Percentiles rank a stretch among this genome's conserved stretches.
phyloP scores from a whole-genome alignment of 2,888 invertebrate genomes.

The Drosophila neotestacea region DNA sequence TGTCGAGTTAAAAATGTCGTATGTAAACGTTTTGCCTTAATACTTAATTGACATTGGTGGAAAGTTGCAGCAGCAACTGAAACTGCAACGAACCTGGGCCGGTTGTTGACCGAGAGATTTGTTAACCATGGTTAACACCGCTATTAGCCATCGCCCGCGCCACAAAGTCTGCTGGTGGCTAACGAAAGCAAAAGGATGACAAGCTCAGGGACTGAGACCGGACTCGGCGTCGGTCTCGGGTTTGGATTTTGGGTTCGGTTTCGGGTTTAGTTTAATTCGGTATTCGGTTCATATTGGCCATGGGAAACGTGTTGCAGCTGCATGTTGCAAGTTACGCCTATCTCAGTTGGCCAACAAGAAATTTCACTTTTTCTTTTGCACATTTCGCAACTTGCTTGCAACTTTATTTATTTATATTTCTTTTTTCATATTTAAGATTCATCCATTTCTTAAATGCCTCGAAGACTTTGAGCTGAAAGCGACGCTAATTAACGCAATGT shows the following conservation, averaged over 20 bases:
- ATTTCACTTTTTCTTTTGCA: conserved; percentile 71
- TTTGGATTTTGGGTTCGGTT: background rate
- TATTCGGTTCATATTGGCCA: background rate
- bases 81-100: conserved; percentile 39
- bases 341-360: conserved; percentile 32
- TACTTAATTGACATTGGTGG: conserved; percentile 75
- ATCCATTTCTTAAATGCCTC: conserved; percentile 26
- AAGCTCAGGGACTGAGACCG: background rate
- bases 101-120: conserved; percentile 73
- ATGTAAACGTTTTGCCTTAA: conserved; percentile 76
- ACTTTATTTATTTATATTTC: conserved; percentile 12
- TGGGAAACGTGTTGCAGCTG: conserved; percentile 57
- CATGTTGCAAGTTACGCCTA: conserved; percentile 6
- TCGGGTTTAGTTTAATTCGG: conserved; percentile 6
- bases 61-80: conserved; percentile 65
- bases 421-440: conserved; percentile 21
- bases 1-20: conserved; percentile 58
- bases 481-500: conserved; percentile 49
- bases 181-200: conserved; percentile 76
- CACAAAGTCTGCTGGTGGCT: conserved; percentile 37
- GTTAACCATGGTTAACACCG: conserved; percentile 37
- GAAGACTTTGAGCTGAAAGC: conserved; percentile 47
- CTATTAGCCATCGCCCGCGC: conserved; percentile 56
- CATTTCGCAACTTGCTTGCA: conserved; percentile 19
- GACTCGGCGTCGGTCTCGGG: background rate